These are phyloP conservation scores for Heteromurus nitidus DNA, from an alignment of 2,888 invertebrate species.

Conservation along the genomic window DNA sequence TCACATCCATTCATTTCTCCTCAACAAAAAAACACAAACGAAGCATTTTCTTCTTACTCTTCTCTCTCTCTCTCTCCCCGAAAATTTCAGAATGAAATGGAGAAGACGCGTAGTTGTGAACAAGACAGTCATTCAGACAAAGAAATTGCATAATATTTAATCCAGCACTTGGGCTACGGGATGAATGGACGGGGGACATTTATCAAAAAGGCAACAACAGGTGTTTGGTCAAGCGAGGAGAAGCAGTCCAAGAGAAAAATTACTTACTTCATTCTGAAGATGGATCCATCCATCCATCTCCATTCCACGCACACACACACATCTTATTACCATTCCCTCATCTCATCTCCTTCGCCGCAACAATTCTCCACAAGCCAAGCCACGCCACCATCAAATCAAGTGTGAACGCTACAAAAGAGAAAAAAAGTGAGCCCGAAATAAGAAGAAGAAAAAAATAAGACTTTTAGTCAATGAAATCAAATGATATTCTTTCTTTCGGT, in stretches of 20 bases:
- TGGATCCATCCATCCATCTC: slow-evolving; percentile 35
- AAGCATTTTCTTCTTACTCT: not conserved
- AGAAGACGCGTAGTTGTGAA: not conserved
- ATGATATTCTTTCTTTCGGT: slow-evolving; percentile 36
- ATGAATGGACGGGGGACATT: slow-evolving; percentile 51
- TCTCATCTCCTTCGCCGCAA: too few species aligned
- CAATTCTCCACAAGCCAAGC: too few species aligned
- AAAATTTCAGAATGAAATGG: not conserved
- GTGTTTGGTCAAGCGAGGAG: slow-evolving; percentile 50
- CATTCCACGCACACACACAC: not conserved
- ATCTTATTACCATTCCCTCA: too few species aligned
- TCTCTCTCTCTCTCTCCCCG: too few species aligned
- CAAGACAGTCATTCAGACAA: slow-evolving; percentile 22
- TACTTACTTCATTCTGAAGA: slow-evolving; percentile 47
- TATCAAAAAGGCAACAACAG: slow-evolving; percentile 59
- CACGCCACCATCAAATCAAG: too few species aligned
- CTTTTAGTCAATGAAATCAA: slow-evolving; percentile 40
- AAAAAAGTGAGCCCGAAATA: not conserved
- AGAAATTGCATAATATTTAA: slow-evolving; percentile 25
- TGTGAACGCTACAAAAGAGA: not conserved
- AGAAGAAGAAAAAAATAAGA: slow-evolving; percentile 10
- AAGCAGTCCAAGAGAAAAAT: slow-evolving; percentile 38
- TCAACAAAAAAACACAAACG: slow-evolving; percentile 2
- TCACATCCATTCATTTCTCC: slow-evolving; percentile 14
- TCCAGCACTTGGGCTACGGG: slow-evolving; percentile 8